A percentile compares a stretch with the other conserved stretches of the same genome.
Evolutionary conservation across 1,140 invertebrate genomes (phyloP).

Genomic region (Euura saliciscinereae): DNA sequence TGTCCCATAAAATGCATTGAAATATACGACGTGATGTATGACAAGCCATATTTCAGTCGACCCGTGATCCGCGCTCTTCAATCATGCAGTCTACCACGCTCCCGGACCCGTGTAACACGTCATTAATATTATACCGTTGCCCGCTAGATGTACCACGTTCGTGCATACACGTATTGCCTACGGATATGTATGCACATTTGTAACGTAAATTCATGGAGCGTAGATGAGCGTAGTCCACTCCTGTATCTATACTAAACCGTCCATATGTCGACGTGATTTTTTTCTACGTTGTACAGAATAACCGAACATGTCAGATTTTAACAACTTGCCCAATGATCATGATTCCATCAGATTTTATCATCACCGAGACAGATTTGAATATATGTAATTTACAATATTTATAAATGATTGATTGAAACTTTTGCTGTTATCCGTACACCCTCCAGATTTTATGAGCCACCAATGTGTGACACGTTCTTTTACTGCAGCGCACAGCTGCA

Average conservation of each 20-base stretch:
- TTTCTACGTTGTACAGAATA: background rate
- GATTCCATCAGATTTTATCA: no score
- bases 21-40: background rate
- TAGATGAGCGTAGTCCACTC: no score
- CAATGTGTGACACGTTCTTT: background rate
- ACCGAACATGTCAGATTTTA: no score
- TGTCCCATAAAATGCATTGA: background rate
- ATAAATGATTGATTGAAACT: no score
- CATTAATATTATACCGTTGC: background rate
- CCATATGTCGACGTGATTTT: background rate
- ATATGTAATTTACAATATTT: no score
- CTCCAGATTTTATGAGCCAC: background rate
- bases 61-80: conserved; percentile 2
- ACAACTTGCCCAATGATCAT: no score
- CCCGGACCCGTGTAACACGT: background rate
- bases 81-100: background rate
- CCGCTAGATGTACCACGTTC: background rate
- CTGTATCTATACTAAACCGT: no score
- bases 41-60: background rate
- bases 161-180: background rate
- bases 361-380: no score
- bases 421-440: no score
- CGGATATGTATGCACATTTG: background rate
- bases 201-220: no score
- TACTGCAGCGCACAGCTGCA: background rate